Evolutionary conservation across 2,113 vertebrate genomes (phyloP).

Genomic region (Campylomormyrus numenius): DNA sequence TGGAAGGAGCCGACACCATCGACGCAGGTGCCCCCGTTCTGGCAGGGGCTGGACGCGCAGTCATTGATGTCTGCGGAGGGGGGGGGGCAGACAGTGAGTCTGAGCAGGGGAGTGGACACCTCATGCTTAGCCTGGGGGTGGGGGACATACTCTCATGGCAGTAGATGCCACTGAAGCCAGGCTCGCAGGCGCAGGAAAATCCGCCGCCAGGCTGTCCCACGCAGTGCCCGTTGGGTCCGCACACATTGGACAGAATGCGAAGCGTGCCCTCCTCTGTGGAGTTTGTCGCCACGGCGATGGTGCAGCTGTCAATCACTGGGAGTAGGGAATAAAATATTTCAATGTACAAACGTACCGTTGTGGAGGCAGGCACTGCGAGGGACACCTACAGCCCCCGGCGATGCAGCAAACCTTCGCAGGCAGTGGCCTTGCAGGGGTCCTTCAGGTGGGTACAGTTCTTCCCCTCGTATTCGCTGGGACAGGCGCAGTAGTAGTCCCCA

Average conservation of each 20-base stretch:
- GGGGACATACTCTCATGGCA: constrained; percentile 89
- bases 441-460: constrained; percentile 82
- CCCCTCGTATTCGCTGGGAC: constrained; percentile 78
- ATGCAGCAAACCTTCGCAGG: constrained; percentile 74
- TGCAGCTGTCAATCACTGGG: constrained; percentile 88
- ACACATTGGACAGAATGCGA: constrained; percentile 73
- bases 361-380: not conserved
- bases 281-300: constrained; percentile 71
- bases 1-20: constrained; percentile 83
- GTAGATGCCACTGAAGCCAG: constrained; percentile 85
- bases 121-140: not conserved
- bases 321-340: not conserved
- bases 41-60: constrained; percentile 75
- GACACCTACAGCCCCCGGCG: not conserved
- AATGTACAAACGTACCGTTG: not conserved
- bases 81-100: not conserved
- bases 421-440: constrained; percentile 71
- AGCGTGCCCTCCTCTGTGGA: constrained; percentile 62
- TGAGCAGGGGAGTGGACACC: not conserved
- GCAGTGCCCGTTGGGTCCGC: constrained; percentile 80
- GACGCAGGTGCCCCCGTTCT: constrained; percentile 86
- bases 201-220: constrained; percentile 79
- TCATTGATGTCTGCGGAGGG: constrained; percentile 78
- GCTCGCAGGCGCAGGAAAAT: constrained; percentile 84
- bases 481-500: constrained; percentile 89